Evolutionary conservation across 2,113 vertebrate species (phyloP).

Genomic region (rabbit (Oryctolagus cuniculus)): mOryCun1.1 NC_091449.1:38607501-38608000

Average conservation of each 20-base stretch:
- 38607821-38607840: rapidly evolving
- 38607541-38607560: not conserved
- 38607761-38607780: not conserved
- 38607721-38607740: not conserved
- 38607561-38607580: not conserved
- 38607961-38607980: not conserved
- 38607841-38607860: too few species aligned
- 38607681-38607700: too few species aligned
- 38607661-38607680: rapidly evolving
- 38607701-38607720: not conserved
- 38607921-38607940: not conserved
- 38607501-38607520: not conserved
- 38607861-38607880: not conserved
- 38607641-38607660: not conserved
- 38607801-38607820: rapidly evolving
- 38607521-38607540: too few species aligned
- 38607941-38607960: not conserved
- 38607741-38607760: not conserved
- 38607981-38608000: not conserved
- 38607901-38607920: not conserved
- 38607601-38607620: not conserved
- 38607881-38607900: too few species aligned
- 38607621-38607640: not conserved
- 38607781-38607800: not conserved
- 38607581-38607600: not conserved